phyloP scores from a whole-genome alignment of 2,797 vertebrate genomes.

The Sebastiscus albofasciatus region DNA sequence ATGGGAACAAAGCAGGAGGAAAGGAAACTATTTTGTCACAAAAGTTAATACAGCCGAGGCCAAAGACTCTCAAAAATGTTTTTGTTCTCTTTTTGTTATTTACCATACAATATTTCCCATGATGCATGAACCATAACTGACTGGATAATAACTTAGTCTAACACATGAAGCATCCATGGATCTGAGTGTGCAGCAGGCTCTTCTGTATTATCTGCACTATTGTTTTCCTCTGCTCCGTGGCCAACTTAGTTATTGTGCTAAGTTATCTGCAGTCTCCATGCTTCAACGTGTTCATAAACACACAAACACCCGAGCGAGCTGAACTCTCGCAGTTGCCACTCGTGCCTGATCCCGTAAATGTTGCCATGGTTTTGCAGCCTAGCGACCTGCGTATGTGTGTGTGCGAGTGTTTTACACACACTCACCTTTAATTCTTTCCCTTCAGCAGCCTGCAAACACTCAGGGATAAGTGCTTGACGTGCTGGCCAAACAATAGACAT shows the following conservation, averaged over 20 bases:
- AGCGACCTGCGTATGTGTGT: slow-evolving; percentile 40
- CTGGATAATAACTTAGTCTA: slow-evolving; percentile 24
- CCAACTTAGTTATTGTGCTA: slow-evolving; percentile 56
- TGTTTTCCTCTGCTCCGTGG: slow-evolving; percentile 47
- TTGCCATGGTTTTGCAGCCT: slow-evolving; percentile 68
- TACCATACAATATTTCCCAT: not conserved
- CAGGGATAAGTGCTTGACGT: slow-evolving; percentile 65
- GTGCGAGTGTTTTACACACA: slow-evolving; percentile 22
- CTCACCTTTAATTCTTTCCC: slow-evolving; percentile 64
- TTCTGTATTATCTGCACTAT: slow-evolving; percentile 19
- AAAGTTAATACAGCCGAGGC: not conserved
- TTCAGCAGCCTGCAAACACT: slow-evolving; percentile 66
- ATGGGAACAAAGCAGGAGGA: not conserved
- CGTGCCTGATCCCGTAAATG: slow-evolving; percentile 52
- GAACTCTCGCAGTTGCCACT: slow-evolving; percentile 49
- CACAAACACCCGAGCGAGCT: slow-evolving; percentile 33
- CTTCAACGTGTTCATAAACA: slow-evolving; percentile 44
- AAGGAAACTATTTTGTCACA: not conserved
- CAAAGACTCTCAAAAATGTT: not conserved
- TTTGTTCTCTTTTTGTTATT: slow-evolving; percentile 10
- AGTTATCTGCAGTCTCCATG: slow-evolving; percentile 62
- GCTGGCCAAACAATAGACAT: slow-evolving; percentile 56
- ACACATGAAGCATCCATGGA: slow-evolving; percentile 23
- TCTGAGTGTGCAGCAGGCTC: slow-evolving; percentile 10
- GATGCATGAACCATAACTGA: slow-evolving; percentile 8